Conservation (phyloP, 1,140 invertebrate genomes). For the Planococcus citri region DNA sequence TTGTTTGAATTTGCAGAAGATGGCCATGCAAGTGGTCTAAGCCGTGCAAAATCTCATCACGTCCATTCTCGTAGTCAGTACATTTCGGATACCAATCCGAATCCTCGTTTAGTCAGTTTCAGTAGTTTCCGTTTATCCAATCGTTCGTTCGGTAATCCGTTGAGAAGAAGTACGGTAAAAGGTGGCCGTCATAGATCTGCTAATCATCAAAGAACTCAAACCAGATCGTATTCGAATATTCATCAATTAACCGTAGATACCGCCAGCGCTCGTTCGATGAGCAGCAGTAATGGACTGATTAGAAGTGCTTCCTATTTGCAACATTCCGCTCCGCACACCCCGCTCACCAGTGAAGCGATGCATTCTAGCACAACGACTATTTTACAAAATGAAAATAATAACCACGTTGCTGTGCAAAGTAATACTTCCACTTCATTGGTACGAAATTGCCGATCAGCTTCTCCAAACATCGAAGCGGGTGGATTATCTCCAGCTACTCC, state of each 20-base stretch:
- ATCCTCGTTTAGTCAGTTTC: constrained; percentile 28
- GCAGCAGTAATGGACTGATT: constrained; percentile 1
- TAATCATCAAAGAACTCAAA: neutral
- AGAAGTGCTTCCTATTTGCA: neutral
- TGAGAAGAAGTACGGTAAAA: neutral
- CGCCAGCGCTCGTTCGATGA: neutral
- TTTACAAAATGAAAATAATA: neutral
- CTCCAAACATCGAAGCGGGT: neutral
- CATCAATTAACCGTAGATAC: constrained; percentile 1
- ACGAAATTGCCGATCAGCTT: neutral
- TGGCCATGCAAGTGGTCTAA: constrained; percentile 19
- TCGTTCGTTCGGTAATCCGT: constrained; percentile 12
- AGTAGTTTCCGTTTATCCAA: constrained; percentile 30
- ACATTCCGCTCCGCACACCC: constrained; percentile 9
- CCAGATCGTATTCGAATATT: constrained; percentile 9
- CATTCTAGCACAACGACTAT: constrained; percentile 1
- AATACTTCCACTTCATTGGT: neutral
- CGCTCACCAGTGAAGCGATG: neutral
- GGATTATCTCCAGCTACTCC: neutral
- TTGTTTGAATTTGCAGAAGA: constrained; percentile 16
- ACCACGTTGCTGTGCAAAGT: neutral
- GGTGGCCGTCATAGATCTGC: neutral
- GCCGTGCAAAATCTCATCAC: constrained; percentile 24
- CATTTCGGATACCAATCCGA: constrained; percentile 11
- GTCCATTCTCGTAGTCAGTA: constrained; percentile 20